Base-by-base conservation (phyloP, 2,113 vertebrate species). In the Limnothrissa miodon region DNA sequence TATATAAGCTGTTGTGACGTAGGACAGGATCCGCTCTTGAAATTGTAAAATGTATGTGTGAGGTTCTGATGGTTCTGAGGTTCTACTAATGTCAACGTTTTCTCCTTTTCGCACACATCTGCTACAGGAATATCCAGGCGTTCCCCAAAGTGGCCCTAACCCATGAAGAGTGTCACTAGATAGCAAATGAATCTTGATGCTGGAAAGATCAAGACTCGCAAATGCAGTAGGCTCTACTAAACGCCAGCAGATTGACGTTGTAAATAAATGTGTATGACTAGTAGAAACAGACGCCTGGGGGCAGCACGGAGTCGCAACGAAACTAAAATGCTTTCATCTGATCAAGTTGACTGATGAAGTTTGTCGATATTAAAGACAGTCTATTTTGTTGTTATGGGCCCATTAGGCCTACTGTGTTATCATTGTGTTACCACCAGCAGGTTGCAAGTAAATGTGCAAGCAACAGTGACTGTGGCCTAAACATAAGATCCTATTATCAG, bases 251-350 rank as follows among this genome's bases (percentile, higher is more conserved):
- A 11, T 23, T 5, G 53, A 23, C 21, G 9, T 25, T 66, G 8
- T 29, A 25, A 66, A 25, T 23, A 21, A 66, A 33, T 66, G 7
- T 29, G 10, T 66, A 66, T 25, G 9, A 9, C 25, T 1, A 56
- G 17, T 1, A 79, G 21, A 39, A 7, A 5, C 39, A 48, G 51
- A 53, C 86, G 78, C 82, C 78, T 79, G 86, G 78, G 84, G 84
- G 84, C 86, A 83, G 53, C 45, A 87, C 42, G 45, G 86, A 85
- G 82, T 83, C 48, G 80, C 33, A 80, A 25, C 42, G n/a, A 4
- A 79, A 21, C 25, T 44, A 17, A 13, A 19, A 5, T 29, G 9
- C n/a, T n/a, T n/a, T n/a, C n/a, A n/a, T n/a, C n/a, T n/a, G n/a
- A n/a, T n/a, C n/a, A n/a, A 53, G 6, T 56, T 25, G 42, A 25